phyloP scores from a whole-genome alignment of 2,113 vertebrate species.

The Falco punctatus region DNA sequence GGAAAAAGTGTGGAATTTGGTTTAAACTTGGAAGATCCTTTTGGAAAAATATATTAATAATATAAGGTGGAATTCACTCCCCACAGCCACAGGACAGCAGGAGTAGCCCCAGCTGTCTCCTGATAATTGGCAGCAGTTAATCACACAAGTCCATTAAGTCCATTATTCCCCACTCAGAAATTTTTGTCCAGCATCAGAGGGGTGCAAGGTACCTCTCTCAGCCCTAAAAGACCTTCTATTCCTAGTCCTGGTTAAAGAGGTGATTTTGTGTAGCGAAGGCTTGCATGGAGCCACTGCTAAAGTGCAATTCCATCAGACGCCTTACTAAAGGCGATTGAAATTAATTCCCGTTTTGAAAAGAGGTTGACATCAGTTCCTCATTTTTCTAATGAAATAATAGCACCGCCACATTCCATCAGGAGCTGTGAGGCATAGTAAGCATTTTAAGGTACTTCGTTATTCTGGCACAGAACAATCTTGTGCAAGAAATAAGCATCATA shows the following conservation, averaged over 20 bases:
- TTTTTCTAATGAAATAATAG: slow-evolving; percentile 17
- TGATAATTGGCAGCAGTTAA: not conserved
- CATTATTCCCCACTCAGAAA: not conserved
- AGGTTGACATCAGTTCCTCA: not conserved
- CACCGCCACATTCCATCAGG: not conserved
- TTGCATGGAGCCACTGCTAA: not conserved
- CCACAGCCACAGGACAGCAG: not conserved
- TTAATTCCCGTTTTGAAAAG: slow-evolving; percentile 11
- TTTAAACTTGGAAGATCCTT: not conserved
- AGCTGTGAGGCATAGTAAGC: not conserved
- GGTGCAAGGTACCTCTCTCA: not conserved
- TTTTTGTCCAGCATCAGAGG: not conserved
- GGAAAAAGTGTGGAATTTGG: not conserved
- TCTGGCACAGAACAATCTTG: not conserved
- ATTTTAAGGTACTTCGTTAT: not conserved
- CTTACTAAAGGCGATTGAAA: not conserved
- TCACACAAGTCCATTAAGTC: not conserved
- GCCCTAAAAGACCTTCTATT: not conserved
- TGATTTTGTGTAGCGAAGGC: not conserved
- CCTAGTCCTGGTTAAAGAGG: not conserved
- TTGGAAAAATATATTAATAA: not conserved
- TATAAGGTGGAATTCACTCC: not conserved
- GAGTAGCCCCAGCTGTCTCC: not conserved
- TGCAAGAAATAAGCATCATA: not conserved
- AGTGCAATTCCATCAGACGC: not conserved